Conservation (phyloP, 2,888 invertebrate species). For the Drosophila subquinaria region DNA sequence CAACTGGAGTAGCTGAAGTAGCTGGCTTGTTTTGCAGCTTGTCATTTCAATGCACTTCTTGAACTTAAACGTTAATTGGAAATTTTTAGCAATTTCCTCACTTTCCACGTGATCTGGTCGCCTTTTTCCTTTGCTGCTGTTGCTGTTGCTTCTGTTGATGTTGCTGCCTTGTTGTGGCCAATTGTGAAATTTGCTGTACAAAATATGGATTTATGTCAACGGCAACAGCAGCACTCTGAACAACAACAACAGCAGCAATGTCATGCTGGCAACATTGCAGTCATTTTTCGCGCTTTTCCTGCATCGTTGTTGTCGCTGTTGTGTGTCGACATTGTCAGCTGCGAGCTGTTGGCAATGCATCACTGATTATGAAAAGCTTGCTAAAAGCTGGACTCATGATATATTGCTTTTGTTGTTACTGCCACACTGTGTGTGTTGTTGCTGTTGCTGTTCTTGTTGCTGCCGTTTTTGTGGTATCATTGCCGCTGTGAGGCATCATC, state of each 20-base stretch:
- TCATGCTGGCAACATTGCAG: conserved; percentile 64
- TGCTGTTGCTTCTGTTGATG: conserved; percentile 3
- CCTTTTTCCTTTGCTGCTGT: conserved; percentile 16
- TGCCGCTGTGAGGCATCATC: conserved; percentile 56
- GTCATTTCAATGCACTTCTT: conserved; percentile 42
- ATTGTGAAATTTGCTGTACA: conserved; percentile 74
- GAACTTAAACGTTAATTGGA: conserved; percentile 76
- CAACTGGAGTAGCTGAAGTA: neutral
- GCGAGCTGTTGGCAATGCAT: conserved; percentile 80
- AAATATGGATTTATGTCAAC: conserved; percentile 82
- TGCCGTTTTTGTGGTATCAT: conserved; percentile 72
- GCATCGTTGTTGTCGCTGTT: conserved; percentile 51
- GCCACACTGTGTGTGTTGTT: conserved; percentile 13
- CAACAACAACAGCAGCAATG: conserved; percentile 30
- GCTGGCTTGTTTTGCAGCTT: conserved; percentile 15
- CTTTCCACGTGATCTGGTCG: conserved; percentile 47
- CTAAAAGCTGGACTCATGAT: conserved; percentile 81
- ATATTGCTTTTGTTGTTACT: conserved; percentile 71
- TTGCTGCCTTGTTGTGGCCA: conserved; percentile 44
- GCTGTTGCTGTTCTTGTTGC: conserved; percentile 18
- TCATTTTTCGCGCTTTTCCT: conserved; percentile 64
- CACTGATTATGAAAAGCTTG: conserved; percentile 82
- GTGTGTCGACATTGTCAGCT: conserved; percentile 59
- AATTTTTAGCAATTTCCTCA: conserved; percentile 72
- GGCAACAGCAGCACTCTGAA: conserved; percentile 34